phyloP scores from a whole-genome alignment of 2,888 invertebrate species.

The Tipula confusa region DNA sequence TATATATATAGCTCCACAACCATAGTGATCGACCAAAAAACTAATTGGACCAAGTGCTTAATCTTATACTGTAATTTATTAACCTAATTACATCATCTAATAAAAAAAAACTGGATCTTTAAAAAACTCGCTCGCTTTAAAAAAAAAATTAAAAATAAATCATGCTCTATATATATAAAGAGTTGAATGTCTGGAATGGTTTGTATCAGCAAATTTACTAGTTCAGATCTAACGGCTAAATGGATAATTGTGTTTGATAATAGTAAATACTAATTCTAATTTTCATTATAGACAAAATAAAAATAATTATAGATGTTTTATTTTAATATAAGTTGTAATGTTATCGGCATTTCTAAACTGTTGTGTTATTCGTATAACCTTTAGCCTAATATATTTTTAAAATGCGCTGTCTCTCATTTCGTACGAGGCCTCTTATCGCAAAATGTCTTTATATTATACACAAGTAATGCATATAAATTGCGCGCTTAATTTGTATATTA shows the following conservation, averaged over 20 bases:
- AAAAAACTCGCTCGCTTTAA: not conserved
- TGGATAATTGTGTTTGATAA: no score
- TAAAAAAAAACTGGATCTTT: not conserved
- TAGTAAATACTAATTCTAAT: not conserved
- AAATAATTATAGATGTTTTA: not conserved
- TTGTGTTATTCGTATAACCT: not conserved
- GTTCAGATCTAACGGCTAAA: not conserved
- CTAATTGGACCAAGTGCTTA: no score
- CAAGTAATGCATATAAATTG: not conserved
- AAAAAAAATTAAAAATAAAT: no score
- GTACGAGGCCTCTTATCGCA: not conserved
- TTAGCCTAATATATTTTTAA: not conserved
- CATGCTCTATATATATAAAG: not conserved
- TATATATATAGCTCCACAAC: no score
- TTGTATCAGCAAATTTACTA: not conserved
- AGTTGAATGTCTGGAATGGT: not conserved
- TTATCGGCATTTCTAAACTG: not conserved
- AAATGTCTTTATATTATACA: not conserved
- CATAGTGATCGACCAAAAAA: no score
- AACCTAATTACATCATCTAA: not conserved
- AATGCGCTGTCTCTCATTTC: not conserved
- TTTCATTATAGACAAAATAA: not conserved
- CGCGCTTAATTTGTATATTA: not conserved
- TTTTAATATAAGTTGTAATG: not conserved
- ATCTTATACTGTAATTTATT: not conserved